Evolutionary conservation across 2,113 vertebrate genomes (phyloP).

Genomic region (Notarius quadriscutis): DNA sequence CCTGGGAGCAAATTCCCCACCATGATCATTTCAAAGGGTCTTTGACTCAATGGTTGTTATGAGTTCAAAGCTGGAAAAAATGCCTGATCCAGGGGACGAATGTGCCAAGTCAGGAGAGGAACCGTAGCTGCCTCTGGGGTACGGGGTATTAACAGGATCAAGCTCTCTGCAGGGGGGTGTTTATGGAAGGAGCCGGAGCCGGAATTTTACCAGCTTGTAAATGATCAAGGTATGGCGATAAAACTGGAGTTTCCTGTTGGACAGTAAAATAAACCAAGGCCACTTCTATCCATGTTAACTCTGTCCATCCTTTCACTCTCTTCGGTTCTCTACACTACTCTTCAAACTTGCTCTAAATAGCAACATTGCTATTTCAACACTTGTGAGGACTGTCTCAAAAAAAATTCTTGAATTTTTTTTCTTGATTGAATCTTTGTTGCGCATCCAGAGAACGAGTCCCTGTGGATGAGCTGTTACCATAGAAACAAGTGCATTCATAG

Average conservation of each 20-base stretch:
- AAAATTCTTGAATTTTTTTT: no score
- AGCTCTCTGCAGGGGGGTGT: slow-evolving; percentile 59
- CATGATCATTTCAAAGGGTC: slow-evolving; percentile 43
- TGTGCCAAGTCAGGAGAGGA: slow-evolving; percentile 12
- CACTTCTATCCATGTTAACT: slow-evolving; percentile 22
- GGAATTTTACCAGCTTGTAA: slow-evolving; percentile 67
- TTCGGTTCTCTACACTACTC: not conserved
- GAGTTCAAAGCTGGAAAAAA: slow-evolving; percentile 32
- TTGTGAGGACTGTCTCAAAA: not conserved
- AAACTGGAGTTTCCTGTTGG: slow-evolving; percentile 71
- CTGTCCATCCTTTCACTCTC: not conserved
- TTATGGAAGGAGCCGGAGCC: slow-evolving; percentile 60
- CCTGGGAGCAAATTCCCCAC: slow-evolving; percentile 32
- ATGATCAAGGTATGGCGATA: slow-evolving; percentile 70
- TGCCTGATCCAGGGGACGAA: slow-evolving; percentile 52
- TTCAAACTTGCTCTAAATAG: not conserved
- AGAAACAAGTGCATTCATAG: not conserved
- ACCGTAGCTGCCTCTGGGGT: not conserved
- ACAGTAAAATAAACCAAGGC: slow-evolving; percentile 68
- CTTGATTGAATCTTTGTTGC: no score
- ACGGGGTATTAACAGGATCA: slow-evolving; percentile 61
- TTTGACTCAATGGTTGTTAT: slow-evolving; percentile 36
- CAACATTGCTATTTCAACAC: not conserved
- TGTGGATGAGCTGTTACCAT: not conserved
- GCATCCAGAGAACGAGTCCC: not conserved